A percentile compares a stretch with the other conserved stretches of the same genome.
phyloP scores from a whole-genome alignment of 2,888 invertebrate species.

The Temnothorax ravouxi region DNA sequence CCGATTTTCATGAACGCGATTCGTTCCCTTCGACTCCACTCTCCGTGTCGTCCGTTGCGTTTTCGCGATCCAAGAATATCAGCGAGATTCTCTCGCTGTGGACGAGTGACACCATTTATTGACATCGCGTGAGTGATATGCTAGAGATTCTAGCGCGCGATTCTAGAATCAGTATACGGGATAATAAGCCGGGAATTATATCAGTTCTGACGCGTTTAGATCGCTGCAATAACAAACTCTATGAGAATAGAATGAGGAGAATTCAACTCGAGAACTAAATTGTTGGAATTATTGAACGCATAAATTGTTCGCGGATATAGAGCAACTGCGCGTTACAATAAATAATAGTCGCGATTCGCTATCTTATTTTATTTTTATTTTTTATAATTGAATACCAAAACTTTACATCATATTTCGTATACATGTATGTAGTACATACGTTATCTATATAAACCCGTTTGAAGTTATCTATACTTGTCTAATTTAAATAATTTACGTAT shows the following conservation, averaged over 20 bases:
- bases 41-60: neutral
- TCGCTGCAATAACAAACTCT: neutral
- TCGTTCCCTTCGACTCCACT: neutral
- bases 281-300: neutral
- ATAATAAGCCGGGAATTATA: neutral
- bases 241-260: neutral
- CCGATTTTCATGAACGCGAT: neutral
- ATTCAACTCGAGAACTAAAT: neutral
- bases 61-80: slow-evolving; percentile 23
- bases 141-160: neutral
- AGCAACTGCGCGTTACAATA: neutral
- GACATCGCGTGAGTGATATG: neutral
- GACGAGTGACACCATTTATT: neutral
- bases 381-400: neutral
- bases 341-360: neutral
- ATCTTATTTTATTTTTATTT: neutral
- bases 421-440: neutral
- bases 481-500: neutral
- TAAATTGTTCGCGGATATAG: neutral
- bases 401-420: neutral
- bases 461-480: neutral
- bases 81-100: neutral
- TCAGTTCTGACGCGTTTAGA: neutral
- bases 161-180: neutral
- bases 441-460: neutral